A percentile compares a stretch with the other conserved stretches of the same genome.
These are phyloP conservation scores for Phaethornis superciliosus DNA, from an alignment of 2,113 vertebrate genomes.

Conservation along the genomic window DNA sequence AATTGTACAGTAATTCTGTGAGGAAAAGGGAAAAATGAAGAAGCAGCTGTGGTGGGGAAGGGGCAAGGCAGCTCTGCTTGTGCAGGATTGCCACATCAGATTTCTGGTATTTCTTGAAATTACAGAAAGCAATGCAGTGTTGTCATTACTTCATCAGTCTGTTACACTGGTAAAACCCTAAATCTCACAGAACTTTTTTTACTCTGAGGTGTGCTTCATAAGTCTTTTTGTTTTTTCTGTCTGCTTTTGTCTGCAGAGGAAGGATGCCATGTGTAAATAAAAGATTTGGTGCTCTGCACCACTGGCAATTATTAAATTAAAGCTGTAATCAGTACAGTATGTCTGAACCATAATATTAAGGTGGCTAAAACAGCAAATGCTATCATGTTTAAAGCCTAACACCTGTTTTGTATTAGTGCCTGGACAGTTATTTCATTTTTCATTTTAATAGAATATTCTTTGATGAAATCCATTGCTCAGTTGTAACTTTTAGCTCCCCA, in stretches of 20 bases:
- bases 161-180: background rate
- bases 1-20: background rate
- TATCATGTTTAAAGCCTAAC: slow-evolving; percentile 12
- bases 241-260: background rate
- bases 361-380: slow-evolving; percentile 23
- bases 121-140: accelerated
- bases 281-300: slow-evolving; percentile 5
- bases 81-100: background rate
- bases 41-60: background rate
- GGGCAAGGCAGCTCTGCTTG: background rate
- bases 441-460: slow-evolving; percentile 28
- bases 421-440: slow-evolving; percentile 28
- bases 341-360: slow-evolving; percentile 59
- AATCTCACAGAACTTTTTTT: background rate
- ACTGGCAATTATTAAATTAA: slow-evolving; percentile 50
- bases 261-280: slow-evolving; percentile 24
- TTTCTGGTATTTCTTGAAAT: background rate
- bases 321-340: slow-evolving; percentile 44
- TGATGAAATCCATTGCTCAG: slow-evolving; percentile 37
- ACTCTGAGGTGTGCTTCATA: background rate
- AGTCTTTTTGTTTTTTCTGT: background rate
- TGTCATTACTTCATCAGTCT: background rate
- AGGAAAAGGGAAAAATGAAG: background rate
- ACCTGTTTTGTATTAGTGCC: slow-evolving; percentile 52
- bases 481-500: slow-evolving; percentile 8